Percentiles rank a stretch among this genome's conserved stretches.
Conservation (phyloP, 1,140 invertebrate genomes). For the Papilio helenus region DNA sequence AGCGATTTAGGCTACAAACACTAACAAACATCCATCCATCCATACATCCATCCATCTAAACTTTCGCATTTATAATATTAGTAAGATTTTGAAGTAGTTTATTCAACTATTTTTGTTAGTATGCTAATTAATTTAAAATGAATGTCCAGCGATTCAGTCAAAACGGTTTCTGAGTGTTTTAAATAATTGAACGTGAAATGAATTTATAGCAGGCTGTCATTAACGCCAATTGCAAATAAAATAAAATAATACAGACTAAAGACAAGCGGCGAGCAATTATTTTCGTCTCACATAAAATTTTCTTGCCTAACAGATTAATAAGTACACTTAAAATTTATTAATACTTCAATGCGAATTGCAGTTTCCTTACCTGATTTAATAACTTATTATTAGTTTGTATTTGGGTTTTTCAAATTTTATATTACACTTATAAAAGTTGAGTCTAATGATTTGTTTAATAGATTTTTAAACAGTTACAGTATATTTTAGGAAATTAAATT, state of each 20-base stretch:
- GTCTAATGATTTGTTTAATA: too few relatives aligned
- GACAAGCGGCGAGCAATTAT: neutral
- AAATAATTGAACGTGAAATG: neutral
- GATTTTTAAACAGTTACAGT: too few relatives aligned
- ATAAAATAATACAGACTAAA: conserved; percentile 7
- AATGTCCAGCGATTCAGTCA: neutral
- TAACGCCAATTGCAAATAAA: conserved; percentile 2
- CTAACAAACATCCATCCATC: too few relatives aligned
- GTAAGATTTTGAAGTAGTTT: too few relatives aligned
- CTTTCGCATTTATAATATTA: too few relatives aligned
- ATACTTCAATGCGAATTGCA: neutral
- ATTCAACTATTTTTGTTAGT: too few relatives aligned
- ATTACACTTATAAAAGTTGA: too few relatives aligned
- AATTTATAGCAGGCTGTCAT: conserved; percentile 20
- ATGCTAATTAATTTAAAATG: neutral
- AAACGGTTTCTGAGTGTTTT: neutral
- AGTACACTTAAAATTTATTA: conserved; percentile 23
- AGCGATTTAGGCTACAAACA: too few relatives aligned
- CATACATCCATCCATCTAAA: too few relatives aligned
- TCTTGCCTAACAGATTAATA: conserved; percentile 17
- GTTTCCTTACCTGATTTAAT: conserved; percentile 18
- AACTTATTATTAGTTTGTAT: neutral
- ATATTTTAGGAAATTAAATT: too few relatives aligned
- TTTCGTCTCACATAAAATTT: conserved; percentile 6
- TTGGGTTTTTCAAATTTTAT: neutral